These are phyloP conservation scores for Cossypha niveicapilla DNA, from an alignment of 2,797 vertebrate species.

Conservation along the genomic window DNA sequence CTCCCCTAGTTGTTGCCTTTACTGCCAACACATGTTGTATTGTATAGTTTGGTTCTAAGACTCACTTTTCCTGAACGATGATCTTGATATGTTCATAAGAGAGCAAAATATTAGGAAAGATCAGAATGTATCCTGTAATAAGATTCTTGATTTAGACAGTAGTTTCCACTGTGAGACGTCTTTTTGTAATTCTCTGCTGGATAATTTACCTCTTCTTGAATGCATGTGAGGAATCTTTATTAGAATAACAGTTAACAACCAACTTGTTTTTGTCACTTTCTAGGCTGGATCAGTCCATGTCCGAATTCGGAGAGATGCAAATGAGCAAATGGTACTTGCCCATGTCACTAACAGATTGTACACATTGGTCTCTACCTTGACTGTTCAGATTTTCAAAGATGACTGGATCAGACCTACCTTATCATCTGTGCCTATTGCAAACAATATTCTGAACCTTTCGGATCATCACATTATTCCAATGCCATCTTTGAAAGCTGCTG, in stretches of 20 bases:
- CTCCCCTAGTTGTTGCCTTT: not conserved
- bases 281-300: constrained; percentile 96
- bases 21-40: not conserved
- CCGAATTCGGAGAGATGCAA: constrained; percentile 93
- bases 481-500: constrained; percentile 67
- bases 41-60: not conserved
- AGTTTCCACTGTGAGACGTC: not conserved
- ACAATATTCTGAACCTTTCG: constrained; percentile 77
- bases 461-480: constrained; percentile 77
- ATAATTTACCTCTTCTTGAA: not conserved
- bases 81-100: not conserved
- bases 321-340: constrained; percentile 96
- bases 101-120: not conserved
- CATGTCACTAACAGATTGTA: constrained; percentile 93
- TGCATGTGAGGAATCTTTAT: not conserved
- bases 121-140: not conserved
- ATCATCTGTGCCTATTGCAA: constrained; percentile 78
- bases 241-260: not conserved
- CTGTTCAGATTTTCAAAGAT: constrained; percentile 96
- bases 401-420: constrained; percentile 90
- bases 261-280: constrained; percentile 19
- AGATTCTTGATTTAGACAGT: not conserved
- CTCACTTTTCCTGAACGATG: not conserved
- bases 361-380: constrained; percentile 87
- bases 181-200: not conserved